Evolutionary conservation across 2,888 invertebrate genomes (phyloP), one percentile per base, ranked within the genome.

Genomic region (Thecocarcelia acutangulata): DNA sequence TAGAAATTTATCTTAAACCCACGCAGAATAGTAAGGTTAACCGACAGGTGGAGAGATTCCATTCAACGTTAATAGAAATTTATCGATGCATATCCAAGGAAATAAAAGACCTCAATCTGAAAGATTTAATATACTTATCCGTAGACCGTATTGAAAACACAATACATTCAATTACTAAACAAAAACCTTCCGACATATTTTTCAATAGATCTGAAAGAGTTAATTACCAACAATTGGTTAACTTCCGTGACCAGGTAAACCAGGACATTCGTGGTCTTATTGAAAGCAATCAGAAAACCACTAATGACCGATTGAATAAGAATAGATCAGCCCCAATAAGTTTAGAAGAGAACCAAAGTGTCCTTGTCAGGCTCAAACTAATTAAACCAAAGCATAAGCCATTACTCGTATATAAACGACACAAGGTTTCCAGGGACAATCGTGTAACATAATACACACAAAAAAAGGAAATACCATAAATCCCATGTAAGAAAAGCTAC

Each of bases 281-380:
- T 44, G 44, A 44, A 15, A 44, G n/a, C 28, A 54, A 24, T 3
- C 52, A 54, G 13, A 54, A 54, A 54, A 28, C 24, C 12, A 54
- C 24, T 8, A 54, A 54, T 28, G 52, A 54, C 13, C 52, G 24
- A 2, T n/a, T 54, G 52, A 54, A 54, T 24, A 24, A 28, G n/a
- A 28, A 21, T 5, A 54, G 52, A 24, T 54, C 28, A 24, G 24
- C 13, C 13, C 52, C 12, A 6, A 52, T 52, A n/a, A 28, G 11
- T 28, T 2, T 52, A 12, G n/a, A 8, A 9, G 48, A n/a, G 13
- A 28, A 24, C 24, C 52, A 44, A 44, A 44, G 1, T n/a, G 44
- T 44, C 13, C n/a, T 44, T 44, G 44, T 44, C n/a, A 48, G 19
- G 11, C 19, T 19, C 19, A 48, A 48, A 11, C 48, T 5, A 19